Evolutionary conservation across 2,113 vertebrate genomes (phyloP), one percentile per base, ranked within the genome.

Genomic region (Siphamia tubifer): DNA sequence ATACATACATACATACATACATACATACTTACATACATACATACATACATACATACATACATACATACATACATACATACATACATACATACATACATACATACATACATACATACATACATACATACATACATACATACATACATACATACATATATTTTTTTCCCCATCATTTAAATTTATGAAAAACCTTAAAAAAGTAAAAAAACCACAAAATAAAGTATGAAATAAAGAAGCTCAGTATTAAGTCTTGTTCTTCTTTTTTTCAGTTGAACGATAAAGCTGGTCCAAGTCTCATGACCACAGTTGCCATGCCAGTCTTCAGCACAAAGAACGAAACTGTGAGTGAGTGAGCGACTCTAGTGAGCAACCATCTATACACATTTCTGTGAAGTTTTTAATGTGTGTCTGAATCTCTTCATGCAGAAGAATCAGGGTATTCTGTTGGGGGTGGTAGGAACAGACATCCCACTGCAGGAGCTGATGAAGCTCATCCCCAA

Each of bases 251-350:
- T 1, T 7, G 10, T 47, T 27, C 9, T 30, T 17, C 54, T 9
- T 68, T 52, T 73, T 74, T 87, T 49, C 77, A 99, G 98, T 87
- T 97, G 71, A 92, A 93, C 1, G 90, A 93, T 32, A 96, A 95
- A 86, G 89, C 95, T 16, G 94, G 94, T 52, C 87, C 94, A 20
- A 93, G 96, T 83, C 85, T 98, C 86, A 97, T 94, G 92, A 99
- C 98, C 9, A 99, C 98, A 0, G 96, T 99, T 7, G 96, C 98
- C 82, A 99, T 99, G 98, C 98, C 98, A 1, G 98, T 99, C 36
- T 99, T 99, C 81, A 99, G 98, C 93, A 99, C 96, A 84, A 95
- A 97, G 91, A 99, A 98, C 8, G 96, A 99, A 89, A 99, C 96
- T 39, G 97, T 99, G 92, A 77, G 84, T 45, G 36, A 34, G 13